A percentile compares a stretch with the other conserved stretches of the same genome.
Evolutionary conservation across 2,888 invertebrate genomes (phyloP).

Genomic region (Drosophila merina): DNA sequence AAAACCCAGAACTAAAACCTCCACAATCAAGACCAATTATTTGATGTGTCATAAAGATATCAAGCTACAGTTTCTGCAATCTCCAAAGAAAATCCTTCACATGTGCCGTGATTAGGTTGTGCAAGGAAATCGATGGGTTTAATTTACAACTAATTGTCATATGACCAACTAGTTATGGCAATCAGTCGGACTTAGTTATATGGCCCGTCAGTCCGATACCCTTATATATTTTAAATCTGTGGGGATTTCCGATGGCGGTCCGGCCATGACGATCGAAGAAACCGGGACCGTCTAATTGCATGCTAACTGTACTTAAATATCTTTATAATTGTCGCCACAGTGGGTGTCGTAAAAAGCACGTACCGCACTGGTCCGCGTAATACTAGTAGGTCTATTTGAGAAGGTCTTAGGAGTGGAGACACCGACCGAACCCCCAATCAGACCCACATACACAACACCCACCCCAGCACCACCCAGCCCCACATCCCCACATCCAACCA

Average conservation of each 20-base stretch:
- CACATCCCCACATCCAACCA: slow-evolving; percentile 50
- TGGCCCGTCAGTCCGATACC: slow-evolving; percentile 27
- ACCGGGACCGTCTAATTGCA: slow-evolving; percentile 65
- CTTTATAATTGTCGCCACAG: slow-evolving; percentile 78
- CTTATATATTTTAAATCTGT: slow-evolving; percentile 42
- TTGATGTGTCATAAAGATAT: slow-evolving; percentile 1
- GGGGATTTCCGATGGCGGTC: slow-evolving; percentile 47
- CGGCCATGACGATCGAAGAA: slow-evolving; percentile 39
- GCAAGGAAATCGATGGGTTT: slow-evolving; percentile 45
- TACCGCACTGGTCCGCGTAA: slow-evolving; percentile 61
- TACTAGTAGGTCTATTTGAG: slow-evolving; percentile 69
- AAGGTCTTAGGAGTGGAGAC: slow-evolving; percentile 46
- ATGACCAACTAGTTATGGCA: slow-evolving; percentile 75
- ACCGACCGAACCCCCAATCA: slow-evolving; percentile 35
- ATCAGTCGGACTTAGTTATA: slow-evolving; percentile 38
- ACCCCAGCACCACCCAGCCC: neutral
- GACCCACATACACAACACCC: slow-evolving; percentile 10
- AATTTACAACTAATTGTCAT: slow-evolving; percentile 82
- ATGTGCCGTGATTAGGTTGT: slow-evolving; percentile 30
- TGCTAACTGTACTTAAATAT: slow-evolving; percentile 80
- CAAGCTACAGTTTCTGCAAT: neutral
- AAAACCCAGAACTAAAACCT: neutral
- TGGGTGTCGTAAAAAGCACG: slow-evolving; percentile 64
- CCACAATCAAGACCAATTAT: neutral
- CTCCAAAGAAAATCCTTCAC: slow-evolving; percentile 25